Evolutionary conservation across 2,113 vertebrate genomes (phyloP), one percentile per base, ranked within the genome.

Genomic region (Gymnogyps californianus): DNA sequence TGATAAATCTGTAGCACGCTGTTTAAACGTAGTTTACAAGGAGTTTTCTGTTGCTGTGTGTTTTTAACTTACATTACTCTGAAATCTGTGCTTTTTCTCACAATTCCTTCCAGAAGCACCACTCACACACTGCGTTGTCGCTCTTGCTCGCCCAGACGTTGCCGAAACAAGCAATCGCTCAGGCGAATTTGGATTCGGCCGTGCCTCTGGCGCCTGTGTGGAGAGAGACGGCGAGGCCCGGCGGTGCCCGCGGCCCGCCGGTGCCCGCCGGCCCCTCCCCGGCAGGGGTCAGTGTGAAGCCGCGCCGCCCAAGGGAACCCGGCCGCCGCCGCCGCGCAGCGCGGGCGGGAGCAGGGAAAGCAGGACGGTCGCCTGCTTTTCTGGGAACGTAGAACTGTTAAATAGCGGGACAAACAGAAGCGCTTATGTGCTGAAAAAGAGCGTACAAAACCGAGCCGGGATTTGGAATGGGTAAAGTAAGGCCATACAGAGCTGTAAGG

Each of bases 201-300:
- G 34, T 36, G 38, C 25, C 29, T 14, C 46, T 31, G 44, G 46
- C 38, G 38, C 38, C 7, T 38, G 38, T 38, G 38, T 38, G 38
- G 38, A 38, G 38, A 38, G 38, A 38, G 38, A 38, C 38, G 38
- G n/a, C n/a, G n/a, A n/a, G n/a, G n/a, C n/a, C n/a, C n/a, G n/a
- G n/a, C n/a, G n/a, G n/a, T n/a, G n/a, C n/a, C n/a, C n/a, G n/a
- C n/a, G n/a, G n/a, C n/a, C n/a, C n/a, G n/a, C n/a, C n/a, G n/a
- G n/a, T n/a, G n/a, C n/a, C n/a, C n/a, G n/a, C n/a, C n/a, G 3
- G 38, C 13, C n/a, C 20, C 75, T 32, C 70, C 94, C 97, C 95
- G 76, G 90, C 58, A 97, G 98, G 90, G 96, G 97, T 96, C 97
- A 97, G 96, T 86, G 90, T 62, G 42, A 86, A 91, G 84, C 92